Base-by-base conservation (phyloP, 2,113 vertebrate genomes). In the Elephas maximus region DNA sequence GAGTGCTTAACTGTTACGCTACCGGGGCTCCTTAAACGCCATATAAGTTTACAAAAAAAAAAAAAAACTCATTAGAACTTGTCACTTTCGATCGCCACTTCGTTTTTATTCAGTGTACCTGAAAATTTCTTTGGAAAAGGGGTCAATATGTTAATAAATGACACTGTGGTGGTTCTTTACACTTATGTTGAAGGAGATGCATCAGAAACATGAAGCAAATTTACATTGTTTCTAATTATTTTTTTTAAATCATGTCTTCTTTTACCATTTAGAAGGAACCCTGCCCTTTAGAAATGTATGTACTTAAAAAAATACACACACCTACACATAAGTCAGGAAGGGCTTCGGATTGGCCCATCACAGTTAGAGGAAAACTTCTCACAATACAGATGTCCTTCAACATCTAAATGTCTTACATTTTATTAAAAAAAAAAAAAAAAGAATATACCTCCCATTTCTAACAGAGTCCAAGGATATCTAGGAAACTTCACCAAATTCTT, bases 11-110 rank as follows among this genome's bases (percentile, higher is more conserved):
- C 6, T 10, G 48, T 48, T 48, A 48, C 48, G 10, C 48, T 10
- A 48, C 48, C 53, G 15, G 53, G 53, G 15, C 15, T 57, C 53
- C 53, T 57, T 17, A 12, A 57, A 8, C 53, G 12, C 53, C 11
- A 57, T 12, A 57, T 57, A 57, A 57, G 15, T 57, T 95, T 77
- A 92, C 51, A 74, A 92, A 95, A 91, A 96, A 17, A 78, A 90
- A 96, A 88, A 24, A 57, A 53, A 84, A 41, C 79, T 77, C 83
- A 71, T 73, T 88, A 53, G 77, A 91, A 91, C 74, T 20, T 86
- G 67, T 77, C 79, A 85, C 79, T 77, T 88, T 74, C 24, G 14
- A 71, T 77, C 78, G 57, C 74, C 44, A 10, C 23, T 51, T 74
- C 65, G 74, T 41, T 92, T 82, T 83, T 89, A 88, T 65, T 88